Percentiles rank a stretch among this genome's conserved stretches.
Evolutionary conservation across 2,113 vertebrate genomes (phyloP).

Genomic region (Alces alces): DNA sequence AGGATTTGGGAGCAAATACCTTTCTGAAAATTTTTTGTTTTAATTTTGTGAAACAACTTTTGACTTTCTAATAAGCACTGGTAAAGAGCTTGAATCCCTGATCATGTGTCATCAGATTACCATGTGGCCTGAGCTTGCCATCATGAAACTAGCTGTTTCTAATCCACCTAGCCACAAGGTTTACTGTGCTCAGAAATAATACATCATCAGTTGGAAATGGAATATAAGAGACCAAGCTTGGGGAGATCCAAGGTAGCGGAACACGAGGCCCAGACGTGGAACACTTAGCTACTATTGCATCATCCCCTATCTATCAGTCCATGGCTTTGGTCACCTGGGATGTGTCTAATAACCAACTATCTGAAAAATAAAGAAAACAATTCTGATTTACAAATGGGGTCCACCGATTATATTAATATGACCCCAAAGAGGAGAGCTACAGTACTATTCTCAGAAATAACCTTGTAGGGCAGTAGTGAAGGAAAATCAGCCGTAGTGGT

Average conservation of each 20-base stretch:
- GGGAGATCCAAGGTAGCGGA: not conserved
- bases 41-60: not conserved
- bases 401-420: not conserved
- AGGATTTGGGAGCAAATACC: not conserved
- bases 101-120: not conserved
- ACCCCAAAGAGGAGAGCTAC: not conserved
- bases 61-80: not conserved
- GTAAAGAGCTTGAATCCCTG: not conserved
- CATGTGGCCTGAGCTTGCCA: not conserved
- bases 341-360: not conserved
- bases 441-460: not conserved
- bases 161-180: not conserved
- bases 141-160: not conserved
- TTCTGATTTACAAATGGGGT: not conserved
- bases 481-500: not conserved
- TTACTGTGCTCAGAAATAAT: not conserved
- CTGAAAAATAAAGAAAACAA: not conserved
- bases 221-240: not conserved
- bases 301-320: not conserved
- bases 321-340: not conserved
- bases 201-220: not conserved
- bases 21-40: not conserved
- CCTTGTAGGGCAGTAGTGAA: not conserved
- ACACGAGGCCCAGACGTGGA: not conserved
- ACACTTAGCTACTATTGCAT: not conserved